Evolutionary conservation across 2,113 vertebrate genomes (phyloP), one percentile per base, ranked within the genome.

Genomic region (Canis aureus): DNA sequence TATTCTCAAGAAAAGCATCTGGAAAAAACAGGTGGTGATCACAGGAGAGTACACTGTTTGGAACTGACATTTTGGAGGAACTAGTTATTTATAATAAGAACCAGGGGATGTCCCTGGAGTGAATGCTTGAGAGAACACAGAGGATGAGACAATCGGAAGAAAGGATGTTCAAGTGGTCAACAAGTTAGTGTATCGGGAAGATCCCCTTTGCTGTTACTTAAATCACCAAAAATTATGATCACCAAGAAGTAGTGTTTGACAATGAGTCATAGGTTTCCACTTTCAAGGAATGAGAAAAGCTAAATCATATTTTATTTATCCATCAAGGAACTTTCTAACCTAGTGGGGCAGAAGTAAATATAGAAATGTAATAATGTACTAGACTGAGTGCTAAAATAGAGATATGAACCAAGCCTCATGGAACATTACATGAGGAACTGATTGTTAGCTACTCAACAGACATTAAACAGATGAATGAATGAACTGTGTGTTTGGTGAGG

Each of bases 201-300:
- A 71, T 73, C 9, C 27, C 51, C 32, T 87, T 95, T 57, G 32
- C 10, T 69, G 11, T 60, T 93, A 78, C 17, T 81, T 91, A 95
- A 73, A 38, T 84, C 43, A 85, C 20, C 43, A 17, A 91, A 96
- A 95, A 81, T 92, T 82, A 76, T 69, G 7, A 85, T 29, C 43
- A 23, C 27, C 53, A 74, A 38, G 51, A 83, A 91, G 22, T 27
- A 38, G 49, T 92, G 11, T 71, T 82, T 67, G 69, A 95, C 11
- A 71, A 82, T 27, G 59, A 38, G 15, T 35, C 79, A 80, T 20
- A 85, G 25, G 1, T 64, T 55, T 88, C 23, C 66, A 76, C 38
- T 89, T 85, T 74, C 17, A 69, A 57, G 10, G 1, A 76, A 69
- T 53, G 8, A 94, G 64, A 80, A 94, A 27, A 32, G 29, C 91